Percentiles rank a stretch among this genome's conserved stretches.
Conservation (phyloP, 2,113 vertebrate species). For the Cyprinus carpio region DNA sequence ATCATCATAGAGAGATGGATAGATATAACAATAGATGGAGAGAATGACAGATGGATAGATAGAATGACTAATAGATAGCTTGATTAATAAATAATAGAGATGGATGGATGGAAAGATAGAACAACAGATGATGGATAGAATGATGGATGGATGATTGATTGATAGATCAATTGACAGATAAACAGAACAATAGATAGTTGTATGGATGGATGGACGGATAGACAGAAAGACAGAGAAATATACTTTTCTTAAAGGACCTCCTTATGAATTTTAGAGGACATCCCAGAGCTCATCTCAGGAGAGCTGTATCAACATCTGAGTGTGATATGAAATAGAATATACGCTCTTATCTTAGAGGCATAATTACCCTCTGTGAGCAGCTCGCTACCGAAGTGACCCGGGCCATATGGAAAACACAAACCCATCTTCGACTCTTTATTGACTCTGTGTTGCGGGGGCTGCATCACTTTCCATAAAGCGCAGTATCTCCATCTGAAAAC, state of each 20-base stretch:
- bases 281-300: constrained; percentile 31
- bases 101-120: too few relatives aligned
- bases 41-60: not conserved
- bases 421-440: constrained; percentile 57
- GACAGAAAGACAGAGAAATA: not conserved
- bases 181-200: too few relatives aligned
- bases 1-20: too few relatives aligned
- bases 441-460: constrained; percentile 45
- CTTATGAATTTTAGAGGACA: constrained; percentile 43
- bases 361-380: constrained; percentile 55
- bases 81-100: not conserved
- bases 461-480: constrained; percentile 35
- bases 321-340: constrained; percentile 48
- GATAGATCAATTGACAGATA: too few relatives aligned
- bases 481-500: constrained; percentile 53
- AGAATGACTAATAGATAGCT: not conserved
- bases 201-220: not conserved
- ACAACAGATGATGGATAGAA: not conserved
- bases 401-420: constrained; percentile 55
- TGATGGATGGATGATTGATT: too few relatives aligned
- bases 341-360: constrained; percentile 53
- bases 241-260: not conserved
- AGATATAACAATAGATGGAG: too few relatives aligned
- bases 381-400: constrained; percentile 47
- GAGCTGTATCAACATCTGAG: constrained; percentile 28